Evolutionary conservation across 2,888 invertebrate species (phyloP), one percentile per base, ranked within the genome.

Genomic region (Harpalus rubripes): DNA sequence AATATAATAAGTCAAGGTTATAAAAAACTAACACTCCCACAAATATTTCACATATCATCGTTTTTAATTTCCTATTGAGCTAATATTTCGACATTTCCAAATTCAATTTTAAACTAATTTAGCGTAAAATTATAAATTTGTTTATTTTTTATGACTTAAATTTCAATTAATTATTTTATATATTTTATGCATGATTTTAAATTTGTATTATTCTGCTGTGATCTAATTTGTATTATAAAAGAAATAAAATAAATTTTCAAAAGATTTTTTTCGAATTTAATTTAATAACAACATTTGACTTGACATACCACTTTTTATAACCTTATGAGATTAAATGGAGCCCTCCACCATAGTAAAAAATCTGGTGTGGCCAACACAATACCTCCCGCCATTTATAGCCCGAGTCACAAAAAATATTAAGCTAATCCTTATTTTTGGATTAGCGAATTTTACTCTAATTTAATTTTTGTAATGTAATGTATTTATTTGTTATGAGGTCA

Each of bases 21-120:
- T 12, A 32, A 39, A 68, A 32, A 32, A 39, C n/a, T 39, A 68
- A 68, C 68, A 68, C 68, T 12, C 39, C 68, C 39, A 68, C 68
- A 15, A 68, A 68, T 63, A 68, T 68, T 68, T 68, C 68, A 68
- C 68, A 15, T 68, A 63, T 63, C 63, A 63, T 63, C 63, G 22
- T 32, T 15, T 68, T 68, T n/a, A 68, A 68, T 68, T 68, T 68
- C 6, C 32, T 39, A 12, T 63, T 12, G 18, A 32, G 15, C 59
- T 63, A 68, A 10, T 10, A 7, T 22, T 63, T 26, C 63, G 18
- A 10, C n/a, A 68, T 32, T 65, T 68, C 32, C 32, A 39, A 15
- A 15, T 68, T 68, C 39, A 63, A 63, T 63, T 68, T 39, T 15
- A 39, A 12, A 39, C 12, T n/a, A 68, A 68, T 68, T 39, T 39